Evolutionary conservation across 1,140 invertebrate genomes (phyloP), one percentile per base, ranked within the genome.

Genomic region (Centruroides vittatus): DNA sequence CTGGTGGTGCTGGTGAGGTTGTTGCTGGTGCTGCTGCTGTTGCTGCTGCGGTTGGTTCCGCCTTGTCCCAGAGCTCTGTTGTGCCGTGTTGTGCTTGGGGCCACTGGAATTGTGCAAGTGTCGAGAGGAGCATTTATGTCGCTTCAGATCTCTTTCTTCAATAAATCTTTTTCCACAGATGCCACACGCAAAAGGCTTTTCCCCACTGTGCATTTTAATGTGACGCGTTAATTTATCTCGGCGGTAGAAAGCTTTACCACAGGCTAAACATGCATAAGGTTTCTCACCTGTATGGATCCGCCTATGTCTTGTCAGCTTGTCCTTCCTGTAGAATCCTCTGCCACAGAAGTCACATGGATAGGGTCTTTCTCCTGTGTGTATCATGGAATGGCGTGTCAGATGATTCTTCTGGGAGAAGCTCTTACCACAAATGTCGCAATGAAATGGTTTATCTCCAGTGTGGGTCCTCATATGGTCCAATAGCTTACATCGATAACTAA

Each of bases 281-380:
- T 61, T 62, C 65, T 64, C 68, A 83, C 84, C 86, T 34, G 89
- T 96, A 70, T 98, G 94, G 53, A 95, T 93, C 60, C 92, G 80
- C 62, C 89, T 80, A 73, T 96, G 93, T 57, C 77, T 74, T 65
- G 75, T 76, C 48, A 79, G 73, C 34, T 92, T 94, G 70, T 96
- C 95, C 64, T 93, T 89, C 13, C 93, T 79, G 0, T 92, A 90
- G 73, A 93, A 93, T 9, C 82, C 84, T 73, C 89, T 89, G 47
- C 78, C 80, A 70, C 88, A 94, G 68, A 82, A 88, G 68, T 90
- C 87, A 70, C 90, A 94, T 50, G 84, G 82, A 72, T 91, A 93
- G 73, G 92, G 92, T 46, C 84, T 80, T 69, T 94, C 90, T 7
- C 88, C 87, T 0, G 90, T 93, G 71, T 95, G 91, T 58, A 93